Percentiles rank a stretch among this genome's conserved stretches.
Evolutionary conservation across 2,888 invertebrate species (phyloP).

Genomic region (Hesperia comma): DNA sequence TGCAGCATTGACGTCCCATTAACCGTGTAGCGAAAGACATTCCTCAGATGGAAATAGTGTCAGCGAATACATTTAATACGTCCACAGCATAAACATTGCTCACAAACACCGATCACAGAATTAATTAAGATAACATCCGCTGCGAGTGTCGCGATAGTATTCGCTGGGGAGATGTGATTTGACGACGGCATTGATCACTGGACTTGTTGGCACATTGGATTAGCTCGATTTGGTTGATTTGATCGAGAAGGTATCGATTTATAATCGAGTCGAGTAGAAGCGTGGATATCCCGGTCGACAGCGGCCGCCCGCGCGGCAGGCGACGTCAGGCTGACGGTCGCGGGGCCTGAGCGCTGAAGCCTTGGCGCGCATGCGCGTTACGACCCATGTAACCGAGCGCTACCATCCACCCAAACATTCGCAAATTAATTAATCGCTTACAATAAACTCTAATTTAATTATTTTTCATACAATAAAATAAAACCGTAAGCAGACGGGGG

Average conservation of each 20-base stretch:
- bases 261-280: constrained; percentile 47
- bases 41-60: constrained; percentile 39
- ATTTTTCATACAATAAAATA: background rate
- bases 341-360: constrained; percentile 65
- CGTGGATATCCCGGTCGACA: constrained; percentile 49
- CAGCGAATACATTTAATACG: constrained; percentile 46
- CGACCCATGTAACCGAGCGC: constrained; percentile 51
- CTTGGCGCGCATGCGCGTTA: constrained; percentile 68
- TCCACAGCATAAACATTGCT: constrained; percentile 52
- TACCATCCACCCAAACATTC: constrained; percentile 38
- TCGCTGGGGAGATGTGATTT: constrained; percentile 32
- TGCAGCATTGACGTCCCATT: constrained; percentile 35
- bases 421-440: constrained; percentile 31
- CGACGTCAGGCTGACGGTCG: constrained; percentile 63
- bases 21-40: constrained; percentile 39
- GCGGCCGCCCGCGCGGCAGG: constrained; percentile 67
- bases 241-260: constrained; percentile 71
- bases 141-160: constrained; percentile 45
- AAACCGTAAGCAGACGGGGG: background rate
- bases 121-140: constrained; percentile 43
- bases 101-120: constrained; percentile 60
- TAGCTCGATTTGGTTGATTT: constrained; percentile 45
- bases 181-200: constrained; percentile 28
- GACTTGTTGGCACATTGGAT: constrained; percentile 36
- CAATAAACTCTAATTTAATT: constrained; percentile 12